Conservation (phyloP, 2,113 vertebrate species). For the Acinonyx jubatus region DNA sequence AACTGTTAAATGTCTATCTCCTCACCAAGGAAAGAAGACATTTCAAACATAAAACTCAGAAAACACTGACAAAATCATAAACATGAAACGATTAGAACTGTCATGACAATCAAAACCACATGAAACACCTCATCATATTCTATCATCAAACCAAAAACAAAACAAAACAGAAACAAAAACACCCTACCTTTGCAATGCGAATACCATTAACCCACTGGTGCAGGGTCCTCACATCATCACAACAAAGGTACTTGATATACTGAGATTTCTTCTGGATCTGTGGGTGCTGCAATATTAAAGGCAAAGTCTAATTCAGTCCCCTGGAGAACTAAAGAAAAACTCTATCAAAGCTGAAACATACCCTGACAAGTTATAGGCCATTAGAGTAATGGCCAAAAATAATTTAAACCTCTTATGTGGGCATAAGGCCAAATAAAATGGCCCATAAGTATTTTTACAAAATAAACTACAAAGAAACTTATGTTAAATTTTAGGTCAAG, state of each 20-base stretch:
- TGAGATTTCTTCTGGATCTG: conserved; percentile 99
- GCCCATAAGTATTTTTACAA: neutral
- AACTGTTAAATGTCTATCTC: neutral
- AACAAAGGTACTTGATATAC: conserved; percentile 98
- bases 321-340: conserved; percentile 21
- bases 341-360: conserved; percentile 11
- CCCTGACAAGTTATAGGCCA: neutral
- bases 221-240: conserved; percentile 96
- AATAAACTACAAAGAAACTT: neutral
- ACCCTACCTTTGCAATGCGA: conserved; percentile 95
- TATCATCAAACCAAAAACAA: neutral
- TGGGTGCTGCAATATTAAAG: conserved; percentile 89
- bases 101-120: neutral
- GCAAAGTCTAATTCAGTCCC: neutral
- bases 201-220: conserved; percentile 99
- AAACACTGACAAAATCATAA: conserved; percentile 31
- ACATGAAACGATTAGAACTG: neutral
- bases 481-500: conserved; percentile 25
- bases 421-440: neutral
- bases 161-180: neutral
- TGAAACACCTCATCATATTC: neutral
- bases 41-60: conserved; percentile 11
- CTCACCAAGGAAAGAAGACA: neutral
- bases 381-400: conserved; percentile 2
- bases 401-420: neutral